Conservation (phyloP, 1,140 invertebrate genomes). For the Drosophila ohnishii region DNA sequence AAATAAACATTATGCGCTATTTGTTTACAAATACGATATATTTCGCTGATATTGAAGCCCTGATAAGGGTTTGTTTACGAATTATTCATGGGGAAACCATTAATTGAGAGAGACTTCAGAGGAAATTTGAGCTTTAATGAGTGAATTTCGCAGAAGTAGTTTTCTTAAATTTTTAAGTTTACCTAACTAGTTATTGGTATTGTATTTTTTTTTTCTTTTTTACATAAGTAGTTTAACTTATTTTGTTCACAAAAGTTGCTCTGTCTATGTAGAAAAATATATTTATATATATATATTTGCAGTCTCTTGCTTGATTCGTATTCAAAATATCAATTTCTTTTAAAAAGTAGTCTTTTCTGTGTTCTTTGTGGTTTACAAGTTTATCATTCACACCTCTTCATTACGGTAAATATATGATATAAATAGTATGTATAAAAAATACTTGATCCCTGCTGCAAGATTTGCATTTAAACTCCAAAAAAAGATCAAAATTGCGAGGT, state of each 20-base stretch:
- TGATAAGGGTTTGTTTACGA: conserved; percentile 29
- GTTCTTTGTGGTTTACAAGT: conserved; percentile 43
- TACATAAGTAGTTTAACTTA: conserved; percentile 32
- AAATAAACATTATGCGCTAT: conserved; percentile 22
- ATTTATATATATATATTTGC: conserved; percentile 46
- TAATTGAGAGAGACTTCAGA: conserved; percentile 4
- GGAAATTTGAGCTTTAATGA: conserved; percentile 5
- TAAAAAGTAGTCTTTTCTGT: conserved; percentile 73
- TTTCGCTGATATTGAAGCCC: conserved; percentile 15
- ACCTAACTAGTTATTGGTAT: conserved; percentile 31
- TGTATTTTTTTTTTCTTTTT: conserved; percentile 14
- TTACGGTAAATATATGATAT: conserved; percentile 34
- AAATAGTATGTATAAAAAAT: conserved; percentile 59
- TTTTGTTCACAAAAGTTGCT: conserved; percentile 50
- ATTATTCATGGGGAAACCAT: conserved; percentile 14
- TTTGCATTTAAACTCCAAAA: conserved; percentile 56
- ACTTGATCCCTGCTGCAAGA: conserved; percentile 73
- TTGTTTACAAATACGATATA: conserved; percentile 22
- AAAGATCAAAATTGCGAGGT: conserved; percentile 58
- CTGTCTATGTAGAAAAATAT: conserved; percentile 39
- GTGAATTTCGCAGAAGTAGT: conserved; percentile 22
- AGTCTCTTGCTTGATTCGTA: conserved; percentile 60
- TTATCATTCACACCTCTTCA: conserved; percentile 20
- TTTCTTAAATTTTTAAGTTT: conserved; percentile 15
- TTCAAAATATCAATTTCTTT: conserved; percentile 59